Evolutionary conservation across 2,888 invertebrate species (phyloP), one percentile per base, ranked within the genome.

Genomic region (Ligdia adustata): DNA sequence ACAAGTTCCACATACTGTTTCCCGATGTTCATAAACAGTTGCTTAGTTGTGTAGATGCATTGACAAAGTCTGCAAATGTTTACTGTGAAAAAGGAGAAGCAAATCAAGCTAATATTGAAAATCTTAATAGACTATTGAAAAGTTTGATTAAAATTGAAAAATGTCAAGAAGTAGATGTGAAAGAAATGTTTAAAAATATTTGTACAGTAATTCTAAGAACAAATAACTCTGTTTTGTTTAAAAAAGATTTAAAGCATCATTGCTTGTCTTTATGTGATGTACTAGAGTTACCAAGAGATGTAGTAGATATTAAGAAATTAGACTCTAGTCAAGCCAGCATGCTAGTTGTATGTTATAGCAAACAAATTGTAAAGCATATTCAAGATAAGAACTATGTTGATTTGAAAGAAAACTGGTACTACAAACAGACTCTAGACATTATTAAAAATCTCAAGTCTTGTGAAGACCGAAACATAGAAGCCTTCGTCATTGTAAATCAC

Each of bases 21-120:
- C 72, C 77, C n/a, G 33, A 55, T 4, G 47, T 69, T 33, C 77
- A 69, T 49, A 61, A 45, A 45, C 69, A 79, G 29, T 48, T 88
- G 14, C 48, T 87, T 16, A 46, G 54, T 24, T 64, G 61, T 44
- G 40, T 79, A 22, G 82, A 85, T 69, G 66, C 75, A 14, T 58
- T 83, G 48, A 60, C 82, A 1, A 73, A 76, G 29, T 65, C 72
- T 6, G 48, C 82, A 35, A 64, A 69, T 60, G 52, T 82, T 6
- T 73, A 76, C n/a, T 64, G 74, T 72, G 75, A 79, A 33, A 85
- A 84, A 60, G 71, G 71, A 48, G 84, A 81, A 70, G 57, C 82
- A 13, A 65, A 72, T 56, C 49, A 52, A 22, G 43, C 60, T 1
- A 64, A 72, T 16, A 53, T 86, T n/a, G 65, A 72, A n/a, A 58